Evolutionary conservation across 2,797 vertebrate genomes (phyloP).

Genomic region (Chromobotia macracanthus): DNA sequence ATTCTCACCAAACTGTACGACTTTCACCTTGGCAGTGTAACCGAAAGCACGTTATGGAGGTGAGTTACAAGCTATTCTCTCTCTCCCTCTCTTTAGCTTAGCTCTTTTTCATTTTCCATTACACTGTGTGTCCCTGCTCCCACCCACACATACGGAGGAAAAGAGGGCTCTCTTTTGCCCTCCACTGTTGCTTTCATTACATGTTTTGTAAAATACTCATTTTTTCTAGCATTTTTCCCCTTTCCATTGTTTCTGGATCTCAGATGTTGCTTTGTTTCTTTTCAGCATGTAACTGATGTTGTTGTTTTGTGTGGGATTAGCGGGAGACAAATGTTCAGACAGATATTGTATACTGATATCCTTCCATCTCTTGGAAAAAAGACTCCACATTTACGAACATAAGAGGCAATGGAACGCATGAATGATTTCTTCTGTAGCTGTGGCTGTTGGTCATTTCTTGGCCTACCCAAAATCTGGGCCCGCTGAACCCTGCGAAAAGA

Average conservation of each 20-base stretch:
- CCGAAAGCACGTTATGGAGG: constrained; percentile 99
- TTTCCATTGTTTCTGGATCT: not conserved
- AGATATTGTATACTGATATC: not conserved
- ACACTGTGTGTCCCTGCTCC: not conserved
- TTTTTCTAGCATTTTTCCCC: not conserved
- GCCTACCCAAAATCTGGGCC: too few relatives aligned
- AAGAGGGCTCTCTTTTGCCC: not conserved
- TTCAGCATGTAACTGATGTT: constrained; percentile 35
- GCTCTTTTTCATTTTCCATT: not conserved
- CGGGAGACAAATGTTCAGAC: constrained; percentile 3
- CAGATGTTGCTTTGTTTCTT: not conserved
- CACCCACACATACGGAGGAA: not conserved
- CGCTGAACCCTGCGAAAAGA: not conserved
- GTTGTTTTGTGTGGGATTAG: constrained; percentile 18
- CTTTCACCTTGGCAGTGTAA: constrained; percentile 95
- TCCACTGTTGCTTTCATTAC: not conserved
- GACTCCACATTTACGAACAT: not conserved
- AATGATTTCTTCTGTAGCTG: not conserved
- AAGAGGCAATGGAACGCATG: constrained; percentile 10
- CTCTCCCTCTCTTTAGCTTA: not conserved
- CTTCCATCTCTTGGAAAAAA: constrained; percentile 27
- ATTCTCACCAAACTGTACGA: constrained; percentile 98
- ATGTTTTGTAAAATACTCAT: not conserved
- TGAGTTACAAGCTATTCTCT: constrained; percentile 68
- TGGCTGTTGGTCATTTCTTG: not conserved